Evolutionary conservation across 1,140 invertebrate genomes (phyloP).

Genomic region (Chelonus insularis): DNA sequence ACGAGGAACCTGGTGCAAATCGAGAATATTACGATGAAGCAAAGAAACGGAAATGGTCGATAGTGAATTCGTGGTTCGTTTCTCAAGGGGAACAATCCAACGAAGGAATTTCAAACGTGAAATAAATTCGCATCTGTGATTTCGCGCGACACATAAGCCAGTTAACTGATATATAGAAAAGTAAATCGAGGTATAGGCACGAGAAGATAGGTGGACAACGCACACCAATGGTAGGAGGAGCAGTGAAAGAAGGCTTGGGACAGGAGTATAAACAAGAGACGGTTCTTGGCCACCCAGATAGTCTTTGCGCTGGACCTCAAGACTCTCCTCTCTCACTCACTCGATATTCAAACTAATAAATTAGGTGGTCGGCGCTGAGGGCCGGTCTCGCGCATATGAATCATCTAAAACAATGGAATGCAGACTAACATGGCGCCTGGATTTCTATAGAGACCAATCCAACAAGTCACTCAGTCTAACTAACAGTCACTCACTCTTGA

Average conservation of each 20-base stretch:
- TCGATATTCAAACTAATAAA: conserved; percentile 56
- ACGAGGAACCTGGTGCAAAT: conserved; percentile 8
- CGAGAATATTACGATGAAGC: conserved; percentile 15
- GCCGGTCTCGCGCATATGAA: conserved; percentile 48
- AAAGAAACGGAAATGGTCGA: conserved; percentile 17
- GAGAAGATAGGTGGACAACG: conserved; percentile 1
- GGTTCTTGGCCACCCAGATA: conserved; percentile 49
- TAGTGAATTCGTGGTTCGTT: conserved; percentile 10
- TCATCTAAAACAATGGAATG: conserved; percentile 62
- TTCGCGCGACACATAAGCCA: conserved; percentile 10
- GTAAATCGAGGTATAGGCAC: neutral
- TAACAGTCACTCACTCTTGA: conserved; percentile 33
- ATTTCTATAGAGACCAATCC: conserved; percentile 18
- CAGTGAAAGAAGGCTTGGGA: conserved; percentile 16
- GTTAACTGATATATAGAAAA: neutral
- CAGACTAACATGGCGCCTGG: conserved; percentile 53
- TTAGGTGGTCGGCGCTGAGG: conserved; percentile 36
- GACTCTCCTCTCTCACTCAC: conserved; percentile 34
- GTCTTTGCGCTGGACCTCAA: conserved; percentile 32
- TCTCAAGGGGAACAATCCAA: neutral
- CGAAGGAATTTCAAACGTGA: conserved; percentile 9
- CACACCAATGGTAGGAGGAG: conserved; percentile 19
- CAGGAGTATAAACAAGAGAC: conserved; percentile 48
- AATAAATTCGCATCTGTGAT: conserved; percentile 12
- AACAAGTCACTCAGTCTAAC: conserved; percentile 37